phyloP scores from a whole-genome alignment of 2,797 vertebrate genomes.

The Pseudotriccus pelzelni region DNA sequence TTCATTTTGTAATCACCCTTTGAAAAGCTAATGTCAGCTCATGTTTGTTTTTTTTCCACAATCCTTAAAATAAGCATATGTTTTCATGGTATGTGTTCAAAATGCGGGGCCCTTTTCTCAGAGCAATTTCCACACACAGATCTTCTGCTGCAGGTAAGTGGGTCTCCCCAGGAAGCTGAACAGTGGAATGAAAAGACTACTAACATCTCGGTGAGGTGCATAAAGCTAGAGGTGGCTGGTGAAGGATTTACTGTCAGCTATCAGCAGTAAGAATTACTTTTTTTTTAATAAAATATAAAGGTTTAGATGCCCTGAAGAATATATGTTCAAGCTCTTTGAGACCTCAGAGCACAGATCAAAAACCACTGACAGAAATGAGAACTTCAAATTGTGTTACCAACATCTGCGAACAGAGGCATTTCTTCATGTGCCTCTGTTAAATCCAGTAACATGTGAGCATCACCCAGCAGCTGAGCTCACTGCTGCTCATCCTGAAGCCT shows the following conservation, averaged over 20 bases:
- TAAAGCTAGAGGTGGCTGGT: neutral
- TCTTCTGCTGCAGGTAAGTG: neutral
- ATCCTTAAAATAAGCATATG: neutral
- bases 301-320: neutral
- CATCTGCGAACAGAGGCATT: neutral
- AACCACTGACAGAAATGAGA: neutral
- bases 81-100: neutral
- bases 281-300: neutral
- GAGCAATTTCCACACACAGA: neutral
- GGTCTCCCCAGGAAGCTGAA: neutral
- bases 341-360: neutral
- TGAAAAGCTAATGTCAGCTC: neutral
- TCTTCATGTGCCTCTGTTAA: neutral
- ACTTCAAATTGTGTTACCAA: neutral
- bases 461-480: fast-evolving
- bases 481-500: neutral
- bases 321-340: neutral
- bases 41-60: neutral
- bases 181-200: neutral
- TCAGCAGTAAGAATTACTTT: neutral
- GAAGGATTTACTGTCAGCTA: neutral
- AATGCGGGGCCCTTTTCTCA: neutral
- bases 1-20: neutral
- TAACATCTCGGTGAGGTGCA: fast-evolving
- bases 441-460: neutral